phyloP scores from a whole-genome alignment of 2,113 vertebrate species.

The Labrus mixtus region DNA sequence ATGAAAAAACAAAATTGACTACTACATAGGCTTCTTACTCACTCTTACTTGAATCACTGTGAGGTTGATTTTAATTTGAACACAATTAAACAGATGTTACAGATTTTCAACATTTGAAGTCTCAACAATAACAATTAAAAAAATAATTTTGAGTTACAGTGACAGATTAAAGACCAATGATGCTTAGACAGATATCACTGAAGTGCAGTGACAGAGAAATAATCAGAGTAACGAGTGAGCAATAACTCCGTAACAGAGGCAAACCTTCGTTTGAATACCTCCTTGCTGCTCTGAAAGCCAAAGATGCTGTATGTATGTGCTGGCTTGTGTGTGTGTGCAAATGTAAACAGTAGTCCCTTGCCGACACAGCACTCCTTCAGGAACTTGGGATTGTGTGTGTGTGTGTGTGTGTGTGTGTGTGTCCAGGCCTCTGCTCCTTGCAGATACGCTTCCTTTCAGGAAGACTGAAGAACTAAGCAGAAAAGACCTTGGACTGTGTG shows the following conservation, averaged over 20 bases:
- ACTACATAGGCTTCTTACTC: too few species aligned
- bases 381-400: conserved; percentile 61
- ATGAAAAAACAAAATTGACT: too few species aligned
- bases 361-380: conserved; percentile 62
- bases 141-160: too few species aligned
- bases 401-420: background rate
- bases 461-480: conserved; percentile 53
- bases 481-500: conserved; percentile 5
- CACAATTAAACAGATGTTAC: too few species aligned
- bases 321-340: conserved; percentile 22
- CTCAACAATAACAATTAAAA: too few species aligned
- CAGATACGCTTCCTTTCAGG: conserved; percentile 65
- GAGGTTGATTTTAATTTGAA: too few species aligned
- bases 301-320: conserved; percentile 33
- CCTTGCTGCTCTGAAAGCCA: conserved; percentile 10
- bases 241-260: background rate
- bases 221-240: conserved; percentile 6
- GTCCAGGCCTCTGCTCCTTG: conserved; percentile 51
- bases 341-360: conserved; percentile 50
- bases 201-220: conserved; percentile 13
- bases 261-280: conserved; percentile 12
- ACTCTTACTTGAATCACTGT: too few species aligned
- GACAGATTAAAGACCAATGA: conserved; percentile 1
- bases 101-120: too few species aligned
- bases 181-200: conserved; percentile 31